Conservation (phyloP, 2,888 invertebrate genomes). For the Taenaris catops region DNA sequence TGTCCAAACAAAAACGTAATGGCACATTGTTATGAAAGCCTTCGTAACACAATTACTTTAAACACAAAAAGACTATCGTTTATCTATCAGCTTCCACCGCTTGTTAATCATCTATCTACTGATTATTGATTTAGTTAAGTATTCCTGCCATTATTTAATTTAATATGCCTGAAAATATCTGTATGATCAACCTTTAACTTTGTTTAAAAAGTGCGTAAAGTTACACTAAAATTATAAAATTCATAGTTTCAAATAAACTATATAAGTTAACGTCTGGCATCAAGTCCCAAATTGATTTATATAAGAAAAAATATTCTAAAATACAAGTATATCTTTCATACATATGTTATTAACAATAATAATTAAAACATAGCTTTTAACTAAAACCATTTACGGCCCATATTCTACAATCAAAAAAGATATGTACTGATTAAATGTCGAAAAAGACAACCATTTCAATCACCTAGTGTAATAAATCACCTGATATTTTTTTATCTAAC, state of each 20-base stretch:
- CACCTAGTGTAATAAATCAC: constrained; percentile 27
- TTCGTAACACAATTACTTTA: constrained; percentile 4
- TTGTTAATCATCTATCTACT: constrained; percentile 12
- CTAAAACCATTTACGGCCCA: constrained; percentile 39
- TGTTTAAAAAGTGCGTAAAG: too few relatives aligned
- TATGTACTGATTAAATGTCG: constrained; percentile 32
- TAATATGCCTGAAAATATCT: constrained; percentile 1
- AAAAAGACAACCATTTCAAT: constrained; percentile 24
- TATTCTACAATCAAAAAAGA: constrained; percentile 38
- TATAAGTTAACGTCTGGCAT: constrained; percentile 46
- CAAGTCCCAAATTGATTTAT: constrained; percentile 43
- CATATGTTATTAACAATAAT: constrained; percentile 49
- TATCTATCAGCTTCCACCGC: constrained; percentile 1
- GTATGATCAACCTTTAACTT: too few relatives aligned
- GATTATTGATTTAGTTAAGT: constrained; percentile 8
- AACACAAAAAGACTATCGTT: constrained; percentile 11
- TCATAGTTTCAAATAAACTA: too few relatives aligned
- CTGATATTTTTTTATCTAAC: constrained; percentile 36
- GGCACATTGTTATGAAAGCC: constrained; percentile 9
- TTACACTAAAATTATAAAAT: too few relatives aligned
- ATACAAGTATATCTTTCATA: constrained; percentile 40
- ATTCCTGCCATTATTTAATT: constrained; percentile 2
- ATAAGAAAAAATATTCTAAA: constrained; percentile 40
- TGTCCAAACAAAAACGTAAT: constrained; percentile 9
- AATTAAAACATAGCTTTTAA: constrained; percentile 46